These are phyloP conservation scores for Andrena praecox DNA, from an alignment of 2,888 invertebrate genomes.

Conservation along the genomic window DNA sequence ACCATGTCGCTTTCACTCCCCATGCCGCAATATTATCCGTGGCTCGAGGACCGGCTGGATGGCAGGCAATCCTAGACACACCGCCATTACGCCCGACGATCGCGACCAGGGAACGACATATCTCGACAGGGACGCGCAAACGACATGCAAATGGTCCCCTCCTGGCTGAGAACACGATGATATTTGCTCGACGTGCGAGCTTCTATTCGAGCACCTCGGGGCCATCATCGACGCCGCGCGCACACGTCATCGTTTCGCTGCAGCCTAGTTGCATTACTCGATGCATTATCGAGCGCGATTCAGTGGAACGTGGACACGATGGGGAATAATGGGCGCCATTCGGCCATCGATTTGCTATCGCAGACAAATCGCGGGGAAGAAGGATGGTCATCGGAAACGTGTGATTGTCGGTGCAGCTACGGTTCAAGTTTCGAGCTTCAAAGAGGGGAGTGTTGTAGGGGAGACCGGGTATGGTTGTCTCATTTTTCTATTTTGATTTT, in stretches of 20 bases:
- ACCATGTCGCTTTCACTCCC: slow-evolving; percentile 81
- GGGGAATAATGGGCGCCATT: slow-evolving; percentile 14
- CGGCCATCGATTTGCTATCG: slow-evolving; percentile 20
- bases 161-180: slow-evolving; percentile 3
- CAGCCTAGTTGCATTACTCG: slow-evolving; percentile 2
- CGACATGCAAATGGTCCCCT: background rate
- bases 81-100: background rate
- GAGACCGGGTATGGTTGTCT: no score
- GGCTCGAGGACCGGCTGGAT: slow-evolving; percentile 66
- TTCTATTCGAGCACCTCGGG: background rate
- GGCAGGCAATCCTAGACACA: slow-evolving; percentile 57
- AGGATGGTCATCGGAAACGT: background rate
- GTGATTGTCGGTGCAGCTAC: background rate
- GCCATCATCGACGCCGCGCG: background rate
- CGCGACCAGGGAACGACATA: slow-evolving; percentile 4
- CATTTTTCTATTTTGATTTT: no score
- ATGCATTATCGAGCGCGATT: background rate
- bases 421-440: background rate
- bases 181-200: slow-evolving; percentile 22
- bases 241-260: slow-evolving; percentile 5
- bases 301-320: slow-evolving; percentile 4
- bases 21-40: slow-evolving; percentile 73
- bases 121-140: background rate
- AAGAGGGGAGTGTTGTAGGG: background rate
- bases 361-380: background rate